A percentile compares a stretch with the other conserved stretches of the same genome.
phyloP scores from a whole-genome alignment of 2,888 invertebrate genomes.

The Apomyelois bistriatella region DNA sequence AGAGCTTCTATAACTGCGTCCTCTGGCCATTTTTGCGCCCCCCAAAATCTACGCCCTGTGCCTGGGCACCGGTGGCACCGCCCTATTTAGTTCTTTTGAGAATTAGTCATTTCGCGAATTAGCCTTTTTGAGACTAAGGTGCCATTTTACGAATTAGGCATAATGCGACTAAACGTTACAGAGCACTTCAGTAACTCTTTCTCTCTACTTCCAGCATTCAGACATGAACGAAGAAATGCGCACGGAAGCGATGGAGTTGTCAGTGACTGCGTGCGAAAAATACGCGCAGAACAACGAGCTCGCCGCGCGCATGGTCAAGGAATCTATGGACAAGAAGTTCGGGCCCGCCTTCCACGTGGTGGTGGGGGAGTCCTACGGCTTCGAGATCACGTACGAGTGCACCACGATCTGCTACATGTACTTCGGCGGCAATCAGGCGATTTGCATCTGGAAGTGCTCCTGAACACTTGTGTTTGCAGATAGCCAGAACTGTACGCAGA shows the following conservation, averaged over 20 bases:
- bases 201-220: constrained; percentile 82
- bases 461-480: constrained; percentile 36
- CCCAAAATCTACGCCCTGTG: too few species aligned
- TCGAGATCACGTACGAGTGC: constrained; percentile 94
- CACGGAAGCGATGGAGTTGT: constrained; percentile 92
- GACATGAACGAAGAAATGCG: constrained; percentile 98
- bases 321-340: constrained; percentile 96
- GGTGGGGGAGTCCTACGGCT: constrained; percentile 96
- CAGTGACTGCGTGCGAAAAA: constrained; percentile 96
- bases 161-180: too few species aligned
- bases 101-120: too few species aligned
- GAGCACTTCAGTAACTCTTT: too few species aligned
- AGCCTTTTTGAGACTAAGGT: too few species aligned
- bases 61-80: too few species aligned
- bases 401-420: constrained; percentile 93
- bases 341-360: constrained; percentile 97
- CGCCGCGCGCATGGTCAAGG: constrained; percentile 96
- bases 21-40: too few species aligned
- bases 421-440: constrained; percentile 94
- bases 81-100: too few species aligned
- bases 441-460: constrained; percentile 94
- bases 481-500: constrained; percentile 1
- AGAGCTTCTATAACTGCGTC: too few species aligned
- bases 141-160: too few species aligned
- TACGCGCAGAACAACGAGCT: constrained; percentile 91